Base-by-base conservation (phyloP, 2,113 vertebrate genomes). In the Agapornis roseicollis region DNA sequence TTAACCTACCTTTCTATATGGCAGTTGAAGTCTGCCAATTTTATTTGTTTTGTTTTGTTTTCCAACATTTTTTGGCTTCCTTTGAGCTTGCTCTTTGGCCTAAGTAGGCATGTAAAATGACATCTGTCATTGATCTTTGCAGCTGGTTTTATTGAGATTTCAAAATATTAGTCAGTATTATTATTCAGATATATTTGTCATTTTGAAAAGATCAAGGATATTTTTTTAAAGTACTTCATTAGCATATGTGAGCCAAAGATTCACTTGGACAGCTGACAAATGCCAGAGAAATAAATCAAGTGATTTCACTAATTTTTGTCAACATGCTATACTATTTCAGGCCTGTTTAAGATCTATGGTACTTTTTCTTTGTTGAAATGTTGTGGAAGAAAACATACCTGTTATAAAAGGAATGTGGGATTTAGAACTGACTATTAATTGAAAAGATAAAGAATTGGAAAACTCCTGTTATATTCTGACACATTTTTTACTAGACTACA, bases 131-230 rank as follows among this genome's bases (percentile, higher is more conserved):
- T 91, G 52, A 83, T 68, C 46, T 60, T 97, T 92, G 53, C 70
- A 88, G 79, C 31, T 96, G 55, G 22, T 82, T 93, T 92, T 80
- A 69, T 25, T 92, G 49, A 93, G 69, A 93, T 69, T 68, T 93
- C 42, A 85, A 37, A 92, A 53, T 52, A 80, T 23, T 82, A 95
- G 93, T 95, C 25, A 46, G 70, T 81, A 60, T 17, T 84, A 55
- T 56, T 94, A 85, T 80, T 95, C 39, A 77, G 31, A 53, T 20
- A 42, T n/a, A 61, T 55, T 89, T 95, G 70, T 77, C 46, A 83
- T 16, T 13, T 79, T 85, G 7, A 7, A 61, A 46, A 84, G 29
- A 50, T 72, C 7, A 61, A 63, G 42, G 22, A n/a, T 78, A 60
- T 18, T 56, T 76, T 86, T 93, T 60, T 42, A 46, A 91, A 92